Conservation (phyloP, 2,113 vertebrate genomes). For the Jacana jacana region DNA sequence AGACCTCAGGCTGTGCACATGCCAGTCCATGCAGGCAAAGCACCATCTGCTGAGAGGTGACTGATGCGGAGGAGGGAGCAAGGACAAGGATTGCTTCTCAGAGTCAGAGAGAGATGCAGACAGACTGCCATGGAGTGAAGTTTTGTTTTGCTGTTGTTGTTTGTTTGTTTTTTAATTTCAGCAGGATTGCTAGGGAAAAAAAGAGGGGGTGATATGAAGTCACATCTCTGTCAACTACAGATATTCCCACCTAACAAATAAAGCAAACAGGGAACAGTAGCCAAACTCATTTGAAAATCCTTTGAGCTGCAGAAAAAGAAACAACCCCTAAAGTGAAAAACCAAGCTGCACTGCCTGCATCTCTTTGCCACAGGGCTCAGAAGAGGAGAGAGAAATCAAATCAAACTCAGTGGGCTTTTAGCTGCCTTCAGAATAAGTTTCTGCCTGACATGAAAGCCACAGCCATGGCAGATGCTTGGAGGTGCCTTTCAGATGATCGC, state of each 20-base stretch:
- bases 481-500: slow-evolving; percentile 28
- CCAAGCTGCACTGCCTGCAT: background rate
- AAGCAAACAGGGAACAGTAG: background rate
- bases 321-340: background rate
- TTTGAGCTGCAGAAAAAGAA: background rate
- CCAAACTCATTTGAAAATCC: background rate
- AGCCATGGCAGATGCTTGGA: background rate
- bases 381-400: background rate
- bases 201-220: background rate
- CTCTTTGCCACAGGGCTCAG: background rate
- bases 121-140: background rate
- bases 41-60: background rate
- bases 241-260: background rate
- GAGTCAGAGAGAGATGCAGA: background rate
- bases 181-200: background rate
- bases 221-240: background rate
- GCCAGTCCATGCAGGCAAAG: background rate
- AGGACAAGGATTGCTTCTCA: background rate
- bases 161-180: background rate
- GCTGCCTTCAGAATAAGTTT: slow-evolving; percentile 17
- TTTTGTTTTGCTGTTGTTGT: background rate
- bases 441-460: slow-evolving; percentile 12
- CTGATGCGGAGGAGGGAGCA: background rate
- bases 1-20: background rate
- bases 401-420: background rate